Base-by-base conservation (phyloP, 92 coral and sea anemone genomes). In the Epizoanthus stellaris region DNA sequence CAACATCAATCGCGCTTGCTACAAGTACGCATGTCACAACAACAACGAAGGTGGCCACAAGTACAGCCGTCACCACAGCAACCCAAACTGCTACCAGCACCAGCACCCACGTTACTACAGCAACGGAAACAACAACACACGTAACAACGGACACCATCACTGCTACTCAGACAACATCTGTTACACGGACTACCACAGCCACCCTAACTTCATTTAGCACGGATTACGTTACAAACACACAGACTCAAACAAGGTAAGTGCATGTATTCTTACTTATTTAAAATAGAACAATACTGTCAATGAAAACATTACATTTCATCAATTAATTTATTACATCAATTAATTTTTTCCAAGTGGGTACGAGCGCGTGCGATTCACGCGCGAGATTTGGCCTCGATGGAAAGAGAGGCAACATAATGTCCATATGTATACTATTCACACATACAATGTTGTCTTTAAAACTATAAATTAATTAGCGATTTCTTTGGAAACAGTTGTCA, bases 91-190 rank as follows among this genome's bases (percentile, higher is more conserved):
- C 68, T 34, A 58, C 67, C 9, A 76, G 47, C 47, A 30, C n/a
- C 30, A 76, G 81, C 52, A 76, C 81, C 5, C 68, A 76, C 5
- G 53, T 58, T 34, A 30, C 81, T 38, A 76, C 81, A 6, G 45
- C 81, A 15, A 76, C 81, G 56, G 30, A 60, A 9, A 77, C 82
- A 16, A 21, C 82, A 16, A 77, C 70, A 77, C 56, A 60, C 5
- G 34, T 61, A 53, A 20, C 14, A 1, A 77, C 82, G 8, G 20
- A 58, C 70, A 77, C 82, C 5, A 77, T 77, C 19, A 77, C 56
- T 14, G 82, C 69, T 16, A 77, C 82, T n/a, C 82, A 53, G 12
- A 77, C 82, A 30, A 60, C 62, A 4, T 56, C 82, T n/a, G 70
- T 77, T 40, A 77, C 82, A 7, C 4, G 34, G 20, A 77, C 82